phyloP scores from a whole-genome alignment of 2,888 invertebrate species.

The Ornithoptera priamus region DNA sequence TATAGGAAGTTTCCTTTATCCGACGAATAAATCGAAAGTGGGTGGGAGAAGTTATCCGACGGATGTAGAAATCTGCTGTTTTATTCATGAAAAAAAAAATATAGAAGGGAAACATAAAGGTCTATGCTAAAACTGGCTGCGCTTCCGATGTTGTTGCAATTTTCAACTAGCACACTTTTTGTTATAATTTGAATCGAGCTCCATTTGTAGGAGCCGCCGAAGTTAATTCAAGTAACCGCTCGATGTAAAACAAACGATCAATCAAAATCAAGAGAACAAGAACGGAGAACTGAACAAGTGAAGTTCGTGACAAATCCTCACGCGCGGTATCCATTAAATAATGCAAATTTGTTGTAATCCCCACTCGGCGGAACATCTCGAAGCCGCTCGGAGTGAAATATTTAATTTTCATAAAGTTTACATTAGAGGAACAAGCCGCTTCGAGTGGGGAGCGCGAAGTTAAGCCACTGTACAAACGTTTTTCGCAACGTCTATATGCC shows the following conservation, averaged over 20 bases:
- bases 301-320: conserved; percentile 72
- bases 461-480: conserved; percentile 35
- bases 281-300: conserved; percentile 52
- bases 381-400: conserved; percentile 68
- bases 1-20: conserved; percentile 78
- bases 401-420: conserved; percentile 80
- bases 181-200: conserved; percentile 25
- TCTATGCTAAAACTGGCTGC: conserved; percentile 46
- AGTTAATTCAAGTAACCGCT: conserved; percentile 22
- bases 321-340: conserved; percentile 76
- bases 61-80: conserved; percentile 78
- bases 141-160: conserved; percentile 46
- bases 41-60: conserved; percentile 70
- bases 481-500: conserved; percentile 33
- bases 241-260: conserved; percentile 42
- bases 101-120: conserved; percentile 61
- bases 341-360: conserved; percentile 80
- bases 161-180: conserved; percentile 46
- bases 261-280: conserved; percentile 51
- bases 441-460: conserved; percentile 42
- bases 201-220: conserved; percentile 3
- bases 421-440: conserved; percentile 62
- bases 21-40: conserved; percentile 78
- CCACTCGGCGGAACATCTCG: conserved; percentile 57
- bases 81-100: conserved; percentile 76